Percentiles rank a stretch among this genome's conserved stretches.
Conservation (phyloP, 53 echinoderm and acorn worm species). For the Zoroaster sp. region DNA sequence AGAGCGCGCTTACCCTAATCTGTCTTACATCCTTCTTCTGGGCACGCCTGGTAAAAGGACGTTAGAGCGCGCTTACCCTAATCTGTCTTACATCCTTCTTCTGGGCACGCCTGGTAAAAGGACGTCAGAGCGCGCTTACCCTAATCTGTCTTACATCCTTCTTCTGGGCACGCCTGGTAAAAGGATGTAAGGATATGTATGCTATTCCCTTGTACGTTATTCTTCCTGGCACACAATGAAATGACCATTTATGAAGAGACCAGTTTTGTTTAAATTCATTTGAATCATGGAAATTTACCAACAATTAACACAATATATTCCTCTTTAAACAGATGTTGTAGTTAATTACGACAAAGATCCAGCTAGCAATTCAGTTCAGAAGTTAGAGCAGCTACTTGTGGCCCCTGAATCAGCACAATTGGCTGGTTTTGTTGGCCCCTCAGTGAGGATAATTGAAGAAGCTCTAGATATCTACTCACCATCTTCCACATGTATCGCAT, state of each 20-base stretch:
- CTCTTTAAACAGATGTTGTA: constrained; percentile 53
- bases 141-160: no score
- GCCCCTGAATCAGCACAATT: constrained; percentile 10
- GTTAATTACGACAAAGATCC: constrained; percentile 83
- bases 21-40: no score
- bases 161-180: no score
- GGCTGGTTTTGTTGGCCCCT: neutral
- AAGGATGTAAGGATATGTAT: neutral
- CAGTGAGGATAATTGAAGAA: constrained; percentile 72
- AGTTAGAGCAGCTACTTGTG: constrained; percentile 51
- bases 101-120: no score
- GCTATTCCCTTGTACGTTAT: no score
- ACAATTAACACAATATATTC: neutral
- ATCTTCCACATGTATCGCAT: constrained; percentile 81
- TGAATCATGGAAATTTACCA: neutral
- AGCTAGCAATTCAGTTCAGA: constrained; percentile 46
- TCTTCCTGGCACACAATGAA: no score
- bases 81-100: no score
- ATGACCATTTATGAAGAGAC: no score
- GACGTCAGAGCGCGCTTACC: no score
- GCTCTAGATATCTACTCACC: constrained; percentile 75
- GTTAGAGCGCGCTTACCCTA: no score
- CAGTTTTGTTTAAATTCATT: neutral
- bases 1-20: no score
- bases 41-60: no score